Percentiles rank a stretch among this genome's conserved stretches.
These are phyloP conservation scores for Acrobeloides nanus DNA, from an alignment of 2,888 invertebrate genomes.

Conservation along the genomic window DNA sequence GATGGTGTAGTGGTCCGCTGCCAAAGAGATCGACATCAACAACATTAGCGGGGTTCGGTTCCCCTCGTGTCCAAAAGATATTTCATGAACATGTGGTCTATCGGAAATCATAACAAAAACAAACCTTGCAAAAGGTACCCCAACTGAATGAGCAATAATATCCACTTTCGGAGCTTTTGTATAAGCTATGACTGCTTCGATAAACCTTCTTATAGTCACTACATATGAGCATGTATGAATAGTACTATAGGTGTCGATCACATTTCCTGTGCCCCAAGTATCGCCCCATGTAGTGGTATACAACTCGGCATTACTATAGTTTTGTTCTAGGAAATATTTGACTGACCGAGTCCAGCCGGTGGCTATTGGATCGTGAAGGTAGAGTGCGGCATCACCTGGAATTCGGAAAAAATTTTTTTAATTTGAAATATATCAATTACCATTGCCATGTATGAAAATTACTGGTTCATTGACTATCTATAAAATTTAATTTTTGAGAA, in stretches of 20 bases:
- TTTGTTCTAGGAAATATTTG: constrained; percentile 51
- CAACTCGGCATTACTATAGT: constrained; percentile 46
- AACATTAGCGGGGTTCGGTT: too few species aligned
- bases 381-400: constrained; percentile 50
- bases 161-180: constrained; percentile 48
- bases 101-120: constrained; percentile 1
- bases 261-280: constrained; percentile 34
- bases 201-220: constrained; percentile 39
- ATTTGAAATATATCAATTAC: constrained; percentile 6
- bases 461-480: constrained; percentile 44
- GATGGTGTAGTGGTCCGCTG: too few species aligned
- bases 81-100: too few species aligned
- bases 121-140: constrained; percentile 29
- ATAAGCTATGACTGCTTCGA: constrained; percentile 47
- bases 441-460: constrained; percentile 47
- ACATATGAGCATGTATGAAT: constrained; percentile 51
- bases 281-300: constrained; percentile 52
- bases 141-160: constrained; percentile 50
- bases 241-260: constrained; percentile 30
- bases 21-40: too few species aligned
- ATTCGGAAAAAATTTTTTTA: too few species aligned
- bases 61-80: too few species aligned
- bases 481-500: too few species aligned
- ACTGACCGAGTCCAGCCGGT: constrained; percentile 40
- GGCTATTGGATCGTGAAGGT: constrained; percentile 41